Base-by-base conservation (phyloP, 2,888 invertebrate genomes). In the Papilio gigon region DNA sequence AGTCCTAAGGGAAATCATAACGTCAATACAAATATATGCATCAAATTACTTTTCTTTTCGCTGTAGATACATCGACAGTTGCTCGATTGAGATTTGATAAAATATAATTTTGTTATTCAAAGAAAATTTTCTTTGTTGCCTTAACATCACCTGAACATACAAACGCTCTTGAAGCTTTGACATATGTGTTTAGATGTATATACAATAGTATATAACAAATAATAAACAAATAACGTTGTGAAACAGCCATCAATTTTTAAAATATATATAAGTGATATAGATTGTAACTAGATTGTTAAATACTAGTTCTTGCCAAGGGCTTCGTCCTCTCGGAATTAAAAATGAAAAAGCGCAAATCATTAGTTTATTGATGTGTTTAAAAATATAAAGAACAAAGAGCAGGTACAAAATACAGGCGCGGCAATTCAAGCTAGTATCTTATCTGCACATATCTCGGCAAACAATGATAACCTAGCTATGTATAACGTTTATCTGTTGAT, bases 401-500 rank as follows among this genome's bases (percentile, higher is more conserved):
- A 50, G 17, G 30, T 27, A 58, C 56, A 68, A 50, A 77, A 78
- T 77, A 80, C 80, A 87, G 89, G 90, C 90, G 90, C 88, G 90
- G 90, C 88, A 89, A 89, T 83, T 81, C 80, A 77, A 80, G 77
- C 76, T 71, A 73, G 68, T 71, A 71, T 67, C 74, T 70, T 87
- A 89, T 88, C 88, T 85, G 82, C 84, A 81, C 78, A 79, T 91
- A 91, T 91, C 91, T 82, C 71, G 71, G 80, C 89, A 90, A 90
- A 91, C 86, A 91, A 53, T 80, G 91, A 91, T 92, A 92, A 87
- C 87, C 84, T 82, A 83, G 84, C 87, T 85, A 80, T 78, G 83
- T 80, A 80, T 82, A 83, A 79, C 76, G 74, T 68, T 82, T 89
- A 88, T 88, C 87, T 82, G 66, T 20, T 72, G 89, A 89, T 89